phyloP scores from a whole-genome alignment of 2,113 vertebrate species.

The Dicaeum eximium region DNA sequence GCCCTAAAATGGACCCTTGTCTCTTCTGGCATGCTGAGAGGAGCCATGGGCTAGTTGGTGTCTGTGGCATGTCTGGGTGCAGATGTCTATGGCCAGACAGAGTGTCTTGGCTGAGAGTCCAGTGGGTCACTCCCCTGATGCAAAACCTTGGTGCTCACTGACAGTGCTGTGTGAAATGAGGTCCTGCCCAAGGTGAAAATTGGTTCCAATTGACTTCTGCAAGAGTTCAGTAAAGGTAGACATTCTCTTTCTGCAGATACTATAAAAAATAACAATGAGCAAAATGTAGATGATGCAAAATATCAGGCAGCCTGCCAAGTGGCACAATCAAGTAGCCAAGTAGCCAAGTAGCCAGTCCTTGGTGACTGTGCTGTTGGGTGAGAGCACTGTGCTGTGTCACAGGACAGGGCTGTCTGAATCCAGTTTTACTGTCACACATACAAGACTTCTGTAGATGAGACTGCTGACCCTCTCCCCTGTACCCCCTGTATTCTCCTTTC shows the following conservation, averaged over 20 bases:
- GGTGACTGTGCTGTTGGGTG: background rate
- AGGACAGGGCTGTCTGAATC: background rate
- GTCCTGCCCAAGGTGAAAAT: background rate
- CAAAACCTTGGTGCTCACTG: background rate
- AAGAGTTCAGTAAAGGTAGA: background rate
- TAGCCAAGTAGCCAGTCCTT: background rate
- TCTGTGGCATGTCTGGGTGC: background rate
- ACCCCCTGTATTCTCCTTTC: background rate
- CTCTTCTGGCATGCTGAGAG: background rate
- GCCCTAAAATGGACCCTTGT: background rate
- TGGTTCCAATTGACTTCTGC: background rate
- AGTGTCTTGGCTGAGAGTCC: background rate
- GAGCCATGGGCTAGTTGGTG: background rate
- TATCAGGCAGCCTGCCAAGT: background rate
- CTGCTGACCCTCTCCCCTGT: background rate
- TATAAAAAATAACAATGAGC: background rate
- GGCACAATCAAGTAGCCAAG: no score
- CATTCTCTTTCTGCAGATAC: background rate
- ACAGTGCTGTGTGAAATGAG: background rate
- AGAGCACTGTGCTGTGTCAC: background rate
- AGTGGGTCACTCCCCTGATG: background rate
- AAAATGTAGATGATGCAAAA: background rate
- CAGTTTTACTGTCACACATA: background rate
- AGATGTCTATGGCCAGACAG: background rate
- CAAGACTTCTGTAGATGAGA: background rate